Conservation (phyloP, 2,113 vertebrate species). For the Spermophilus dauricus region DNA sequence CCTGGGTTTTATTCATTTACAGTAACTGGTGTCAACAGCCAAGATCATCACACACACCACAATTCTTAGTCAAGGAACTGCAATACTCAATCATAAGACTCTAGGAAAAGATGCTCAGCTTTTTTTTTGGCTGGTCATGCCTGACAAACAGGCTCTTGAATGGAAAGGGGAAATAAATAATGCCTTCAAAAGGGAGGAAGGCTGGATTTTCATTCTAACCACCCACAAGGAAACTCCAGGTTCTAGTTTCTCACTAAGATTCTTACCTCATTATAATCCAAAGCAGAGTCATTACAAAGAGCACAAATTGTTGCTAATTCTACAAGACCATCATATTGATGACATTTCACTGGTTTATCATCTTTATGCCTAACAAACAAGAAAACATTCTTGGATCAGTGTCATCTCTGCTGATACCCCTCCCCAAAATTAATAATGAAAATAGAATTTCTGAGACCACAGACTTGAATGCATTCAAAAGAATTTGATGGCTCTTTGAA, state of each 20-base stretch:
- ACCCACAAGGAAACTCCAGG: neutral
- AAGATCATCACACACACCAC: neutral
- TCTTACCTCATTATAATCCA: conserved; percentile 98
- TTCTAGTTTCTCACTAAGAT: neutral
- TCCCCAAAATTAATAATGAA: neutral
- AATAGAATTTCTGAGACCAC: neutral
- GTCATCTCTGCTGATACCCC: neutral
- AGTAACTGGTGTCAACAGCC: neutral
- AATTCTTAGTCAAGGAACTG: neutral
- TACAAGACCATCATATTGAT: conserved; percentile 94
- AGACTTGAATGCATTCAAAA: conserved; percentile 27
- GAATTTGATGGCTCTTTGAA: neutral
- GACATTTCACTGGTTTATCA: conserved; percentile 92
- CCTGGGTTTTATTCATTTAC: neutral
- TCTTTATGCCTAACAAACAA: conserved; percentile 92
- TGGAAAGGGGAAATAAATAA: conserved; percentile 45
- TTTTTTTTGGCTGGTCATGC: neutral
- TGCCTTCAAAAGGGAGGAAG: conserved; percentile 43
- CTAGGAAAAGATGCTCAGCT: neutral
- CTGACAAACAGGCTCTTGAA: neutral
- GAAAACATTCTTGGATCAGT: conserved; percentile 26
- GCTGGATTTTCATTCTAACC: neutral
- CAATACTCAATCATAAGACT: neutral
- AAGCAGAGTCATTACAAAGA: conserved; percentile 98
- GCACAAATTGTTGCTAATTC: conserved; percentile 98